Base-by-base conservation (phyloP, 2,888 invertebrate species). In the Timema podura region DNA sequence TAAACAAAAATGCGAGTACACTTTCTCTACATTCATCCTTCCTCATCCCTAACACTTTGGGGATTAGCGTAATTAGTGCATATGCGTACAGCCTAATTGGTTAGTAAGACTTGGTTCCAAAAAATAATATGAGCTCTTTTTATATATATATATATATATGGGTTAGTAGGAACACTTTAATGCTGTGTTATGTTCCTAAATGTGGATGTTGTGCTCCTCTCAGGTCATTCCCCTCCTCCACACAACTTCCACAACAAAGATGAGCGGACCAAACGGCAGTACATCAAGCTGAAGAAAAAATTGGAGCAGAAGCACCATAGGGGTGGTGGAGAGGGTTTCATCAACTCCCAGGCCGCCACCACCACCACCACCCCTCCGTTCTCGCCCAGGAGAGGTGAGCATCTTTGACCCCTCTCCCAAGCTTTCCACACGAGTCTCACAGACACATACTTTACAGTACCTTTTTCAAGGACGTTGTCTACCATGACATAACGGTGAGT, bases 221-320 rank as follows among this genome's bases (percentile, higher is more conserved):
- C 88, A 82, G 89, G 89, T 76, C 89, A 88, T 81, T 89, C 89
- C 74, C 85, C 86, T 71, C 30, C 30, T 30, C 86, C 86, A 61
- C 89, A 89, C 67, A 77, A 76, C 73, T 75, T 75, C 72, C 89
- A 86, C 81, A 90, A 89, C 78, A 91, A 92, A 80, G 91, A 92
- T 80, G 93, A 93, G 80, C 85, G 93, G 77, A 86, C 91, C 59
- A 91, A 91, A 79, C 83, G 91, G 74, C 91, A 91, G 80, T 89
- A 90, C 79, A 87, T 87, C 74, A 93, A 92, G 81, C 83, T 92
- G 76, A 87, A 89, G 79, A 88, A 89, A 77, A 92, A 92, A 81
- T 82, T 91, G 75, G 91, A 92, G 78, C 85, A 88, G 75, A 89
- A 89, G 79, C 86, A 87, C 74, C 75, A 74, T 68, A 70, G 74